phyloP scores from a whole-genome alignment of 1,140 invertebrate genomes.

The Atta colombica region DNA sequence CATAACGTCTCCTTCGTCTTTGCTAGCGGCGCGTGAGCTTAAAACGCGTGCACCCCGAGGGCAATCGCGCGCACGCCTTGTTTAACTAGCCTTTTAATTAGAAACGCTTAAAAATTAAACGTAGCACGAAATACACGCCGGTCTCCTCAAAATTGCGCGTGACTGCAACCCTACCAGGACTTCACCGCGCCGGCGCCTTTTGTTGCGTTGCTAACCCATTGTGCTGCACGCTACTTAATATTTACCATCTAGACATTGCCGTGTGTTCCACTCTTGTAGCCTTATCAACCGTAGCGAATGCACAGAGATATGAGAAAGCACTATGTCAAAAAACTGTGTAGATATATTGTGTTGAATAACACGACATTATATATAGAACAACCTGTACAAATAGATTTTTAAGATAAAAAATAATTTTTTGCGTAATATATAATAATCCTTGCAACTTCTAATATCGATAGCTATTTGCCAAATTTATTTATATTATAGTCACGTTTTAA shows the following conservation, averaged over 20 bases:
- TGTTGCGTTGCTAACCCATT: slow-evolving; percentile 78
- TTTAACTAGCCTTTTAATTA: slow-evolving; percentile 88
- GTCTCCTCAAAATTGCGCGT: slow-evolving; percentile 78
- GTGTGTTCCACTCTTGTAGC: slow-evolving; percentile 26
- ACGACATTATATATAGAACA: background rate
- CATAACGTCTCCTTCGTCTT: slow-evolving; percentile 34
- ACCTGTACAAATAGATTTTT: background rate
- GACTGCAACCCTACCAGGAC: slow-evolving; percentile 66
- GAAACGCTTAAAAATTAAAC: slow-evolving; percentile 87
- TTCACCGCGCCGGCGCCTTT: slow-evolving; percentile 74
- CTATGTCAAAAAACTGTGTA: slow-evolving; percentile 7
- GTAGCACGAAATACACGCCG: slow-evolving; percentile 80
- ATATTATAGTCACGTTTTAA: background rate
- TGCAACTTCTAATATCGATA: background rate
- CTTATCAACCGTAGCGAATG: background rate
- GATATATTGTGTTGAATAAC: background rate
- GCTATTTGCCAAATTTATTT: background rate
- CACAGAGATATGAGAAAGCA: background rate
- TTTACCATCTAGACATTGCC: slow-evolving; percentile 78
- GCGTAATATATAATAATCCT: background rate
- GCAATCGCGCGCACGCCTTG: slow-evolving; percentile 82
- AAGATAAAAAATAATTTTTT: background rate
- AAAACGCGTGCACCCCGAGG: slow-evolving; percentile 74
- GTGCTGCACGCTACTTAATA: slow-evolving; percentile 76
- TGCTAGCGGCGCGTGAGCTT: slow-evolving; percentile 38